phyloP scores from a whole-genome alignment of 2,113 vertebrate species.

The Campylorhamphus procurvoides region DNA sequence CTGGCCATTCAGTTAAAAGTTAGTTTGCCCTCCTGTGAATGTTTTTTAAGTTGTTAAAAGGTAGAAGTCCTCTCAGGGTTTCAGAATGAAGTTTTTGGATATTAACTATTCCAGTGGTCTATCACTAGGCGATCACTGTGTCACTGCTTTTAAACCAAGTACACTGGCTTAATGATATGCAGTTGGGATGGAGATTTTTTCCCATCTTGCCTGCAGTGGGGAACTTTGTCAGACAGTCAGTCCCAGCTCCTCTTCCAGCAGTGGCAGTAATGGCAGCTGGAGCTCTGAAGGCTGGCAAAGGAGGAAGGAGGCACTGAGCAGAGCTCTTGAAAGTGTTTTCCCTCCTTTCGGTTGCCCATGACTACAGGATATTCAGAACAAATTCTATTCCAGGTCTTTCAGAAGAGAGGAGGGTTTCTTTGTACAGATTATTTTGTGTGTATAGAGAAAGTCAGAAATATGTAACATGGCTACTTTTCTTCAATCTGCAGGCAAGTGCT shows the following conservation, averaged over 20 bases:
- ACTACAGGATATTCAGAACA: not conserved
- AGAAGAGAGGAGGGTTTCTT: not conserved
- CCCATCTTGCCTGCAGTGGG: not conserved
- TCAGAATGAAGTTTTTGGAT: not conserved
- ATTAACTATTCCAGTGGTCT: not conserved
- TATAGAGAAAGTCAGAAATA: not conserved
- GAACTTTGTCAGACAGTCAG: not conserved
- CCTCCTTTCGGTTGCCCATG: not conserved
- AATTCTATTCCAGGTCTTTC: not conserved
- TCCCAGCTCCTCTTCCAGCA: not conserved
- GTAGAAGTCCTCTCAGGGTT: not conserved
- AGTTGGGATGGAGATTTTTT: not conserved
- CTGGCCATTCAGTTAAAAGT: not conserved
- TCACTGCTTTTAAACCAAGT: not conserved
- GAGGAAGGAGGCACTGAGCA: not conserved
- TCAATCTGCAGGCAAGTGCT: not conserved
- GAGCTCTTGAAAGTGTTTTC: not conserved
- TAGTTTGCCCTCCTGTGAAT: not conserved
- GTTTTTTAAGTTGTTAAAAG: not conserved
- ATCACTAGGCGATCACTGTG: not conserved
- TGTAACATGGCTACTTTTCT: not conserved
- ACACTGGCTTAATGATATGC: not conserved
- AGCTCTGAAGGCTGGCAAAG: not conserved
- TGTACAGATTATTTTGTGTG: not conserved
- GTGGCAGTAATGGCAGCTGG: not conserved